Conservation (phyloP, 2,113 vertebrate species). For the Megaceryle maxima region DNA sequence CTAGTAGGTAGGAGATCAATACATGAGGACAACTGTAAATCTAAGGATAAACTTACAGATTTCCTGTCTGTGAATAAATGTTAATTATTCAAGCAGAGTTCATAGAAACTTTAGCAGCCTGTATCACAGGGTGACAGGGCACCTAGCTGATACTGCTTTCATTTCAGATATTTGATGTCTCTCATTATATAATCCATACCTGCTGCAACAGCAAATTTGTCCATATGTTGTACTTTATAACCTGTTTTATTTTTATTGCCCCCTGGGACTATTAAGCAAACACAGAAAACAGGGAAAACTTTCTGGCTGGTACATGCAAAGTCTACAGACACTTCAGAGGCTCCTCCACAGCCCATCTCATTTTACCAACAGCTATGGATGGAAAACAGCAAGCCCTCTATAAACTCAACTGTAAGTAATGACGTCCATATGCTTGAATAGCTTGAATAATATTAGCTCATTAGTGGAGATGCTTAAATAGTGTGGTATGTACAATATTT, state of each 20-base stretch:
- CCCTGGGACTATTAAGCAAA: slow-evolving; percentile 4
- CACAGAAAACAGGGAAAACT: neutral
- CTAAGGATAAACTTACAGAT: neutral
- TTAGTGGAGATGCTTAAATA: slow-evolving; percentile 5
- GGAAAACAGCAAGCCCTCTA: slow-evolving; percentile 3
- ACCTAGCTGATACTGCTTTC: neutral
- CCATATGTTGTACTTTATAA: slow-evolving; percentile 7
- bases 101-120: neutral
- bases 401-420: slow-evolving; percentile 21
- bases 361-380: slow-evolving; percentile 28
- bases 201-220: neutral
- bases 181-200: neutral
- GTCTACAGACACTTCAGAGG: neutral
- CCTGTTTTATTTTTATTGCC: neutral
- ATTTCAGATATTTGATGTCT: neutral
- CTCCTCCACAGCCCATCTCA: slow-evolving; percentile 9
- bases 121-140: neutral
- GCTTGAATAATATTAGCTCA: neutral
- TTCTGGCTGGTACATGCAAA: neutral
- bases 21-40: neutral
- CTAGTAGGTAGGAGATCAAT: neutral
- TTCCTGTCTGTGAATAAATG: neutral
- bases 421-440: slow-evolving; percentile 22
- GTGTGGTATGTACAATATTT: neutral
- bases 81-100: neutral